phyloP scores from a whole-genome alignment of 2,113 vertebrate genomes.

The Chaetura pelagica region DNA sequence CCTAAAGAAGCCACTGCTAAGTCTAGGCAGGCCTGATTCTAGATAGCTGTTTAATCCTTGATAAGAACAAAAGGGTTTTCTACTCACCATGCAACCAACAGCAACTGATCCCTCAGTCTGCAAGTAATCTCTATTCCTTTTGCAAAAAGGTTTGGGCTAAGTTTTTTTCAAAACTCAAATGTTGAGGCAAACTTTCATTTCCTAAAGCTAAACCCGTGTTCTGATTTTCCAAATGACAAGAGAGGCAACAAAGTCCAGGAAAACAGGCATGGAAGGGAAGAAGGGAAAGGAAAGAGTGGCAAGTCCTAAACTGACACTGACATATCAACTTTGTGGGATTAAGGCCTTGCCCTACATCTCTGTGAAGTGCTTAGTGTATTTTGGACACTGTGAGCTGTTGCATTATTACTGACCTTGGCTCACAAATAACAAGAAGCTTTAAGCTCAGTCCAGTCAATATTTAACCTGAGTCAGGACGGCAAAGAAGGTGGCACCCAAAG shows the following conservation, averaged over 20 bases:
- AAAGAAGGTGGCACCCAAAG: not conserved
- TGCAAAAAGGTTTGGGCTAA: not conserved
- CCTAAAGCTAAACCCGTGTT: not conserved
- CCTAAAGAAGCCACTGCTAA: not conserved
- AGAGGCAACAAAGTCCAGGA: not conserved
- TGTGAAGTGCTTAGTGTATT: not conserved
- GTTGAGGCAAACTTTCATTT: not conserved
- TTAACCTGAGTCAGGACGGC: not conserved
- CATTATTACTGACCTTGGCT: not conserved
- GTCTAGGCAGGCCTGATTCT: not conserved
- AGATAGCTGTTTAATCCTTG: not conserved
- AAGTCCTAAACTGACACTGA: not conserved
- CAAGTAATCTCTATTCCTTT: not conserved
- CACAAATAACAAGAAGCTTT: not conserved
- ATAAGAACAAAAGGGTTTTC: not conserved
- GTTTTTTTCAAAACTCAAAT: not conserved
- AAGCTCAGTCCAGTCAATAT: not conserved
- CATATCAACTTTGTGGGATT: not conserved
- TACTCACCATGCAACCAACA: not conserved
- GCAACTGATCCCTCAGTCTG: not conserved
- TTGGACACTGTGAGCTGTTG: not conserved
- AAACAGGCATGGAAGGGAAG: accelerated
- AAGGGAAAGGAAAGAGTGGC: not conserved
- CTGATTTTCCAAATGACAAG: not conserved
- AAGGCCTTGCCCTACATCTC: not conserved